Base-by-base conservation (phyloP, 2,113 vertebrate genomes). In the Puffinus mauretanicus region DNA sequence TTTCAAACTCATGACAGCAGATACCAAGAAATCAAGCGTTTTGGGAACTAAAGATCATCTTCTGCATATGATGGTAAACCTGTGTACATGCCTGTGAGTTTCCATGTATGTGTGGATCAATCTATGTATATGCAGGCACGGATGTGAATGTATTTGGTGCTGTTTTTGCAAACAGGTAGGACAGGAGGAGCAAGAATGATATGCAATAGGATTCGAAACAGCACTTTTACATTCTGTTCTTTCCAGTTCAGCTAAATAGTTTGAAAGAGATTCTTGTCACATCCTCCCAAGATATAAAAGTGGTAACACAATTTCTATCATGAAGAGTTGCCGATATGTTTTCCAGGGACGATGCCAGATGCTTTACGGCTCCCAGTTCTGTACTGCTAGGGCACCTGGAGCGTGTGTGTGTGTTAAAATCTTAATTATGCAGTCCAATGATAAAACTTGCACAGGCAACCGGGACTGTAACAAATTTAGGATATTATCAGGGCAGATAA, bases 41-140 rank as follows among this genome's bases (percentile, higher is more conserved):
- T 72, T 26, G 55, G 54, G 49, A 60, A 17, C 11, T 30, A 26
- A 17, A 32, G 47, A n/a, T 76, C 24, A 16, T 60, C 26, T 16
- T 32, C 49, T 46, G 38, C 24, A 14, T 27, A 15, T 25, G 19
- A 4, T 46, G 25, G 47, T 5, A 11, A 8, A 18, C 32, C 9
- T 30, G 10, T 12, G 18, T 40, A 16, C 27, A 1, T 9, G 6
- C 16, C 42, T 62, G 11, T 22, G 61, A n/a, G 26, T 51, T 51
- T 82, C n/a, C 34, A 2, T 29, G 11, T 14, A 4, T 3, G 15
- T 44, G 34, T 52, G 42, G 22, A 69, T 20, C 22, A 18, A 11
- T 46, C 60, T 75, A 0, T 3, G 5, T 15, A 9, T 42, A 16
- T 2, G 0, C 15, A 24, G 58, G 27, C 54, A 22, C 1, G 10